Base-by-base conservation (phyloP, 2,797 vertebrate species). In the Ceryle rudis region DNA sequence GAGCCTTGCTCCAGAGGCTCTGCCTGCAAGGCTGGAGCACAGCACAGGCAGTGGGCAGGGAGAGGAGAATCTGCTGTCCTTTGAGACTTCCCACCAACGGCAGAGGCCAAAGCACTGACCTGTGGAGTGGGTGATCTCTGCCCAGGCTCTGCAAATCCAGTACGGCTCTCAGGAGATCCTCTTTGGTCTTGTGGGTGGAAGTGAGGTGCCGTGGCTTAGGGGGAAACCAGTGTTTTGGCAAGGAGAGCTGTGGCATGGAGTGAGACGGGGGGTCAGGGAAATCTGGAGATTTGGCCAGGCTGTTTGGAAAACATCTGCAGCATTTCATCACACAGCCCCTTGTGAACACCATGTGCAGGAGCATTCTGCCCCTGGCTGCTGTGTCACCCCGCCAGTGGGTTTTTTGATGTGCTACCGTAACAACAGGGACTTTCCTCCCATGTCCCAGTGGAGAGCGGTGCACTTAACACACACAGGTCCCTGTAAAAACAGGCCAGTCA, bases 301-400 rank as follows among this genome's bases (percentile, higher is more conserved):
- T 74, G 57, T 51, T 94, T 83, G 54, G 58, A 55, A 89, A 95
- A 78, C 73, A 89, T 82, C 64, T 95, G 91, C 51, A 94, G 73
- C 33, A 35, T 60, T 92, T 85, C 39, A 73, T 86, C 54, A 44
- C 54, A 13, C n/a, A 22, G 58, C 14, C 74, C 39, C 70, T 55
- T 58, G 58, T 25, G 52, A 91, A 61, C 72, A 58, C 47, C 75
- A 22, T 5, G 42, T 70, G 74, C 91, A 51, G 82, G 9, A 71
- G 21, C 2, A 2, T 42, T n/a, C 57, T 66, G 66, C 60, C 60
- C 83, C 64, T 52, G 20, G 42, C 55, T n/a, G 70, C 35, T 39
- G 21, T 41, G 31, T 55, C 49, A 22, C 39, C 65, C 52, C 93
- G 49, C 19, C 66, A 23, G 26, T n/a, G 47, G 9, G 60, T 92